Percentiles rank a stretch among this genome's conserved stretches.
Evolutionary conservation across 1,140 invertebrate genomes (phyloP).

Genomic region (Formica selysi): DNA sequence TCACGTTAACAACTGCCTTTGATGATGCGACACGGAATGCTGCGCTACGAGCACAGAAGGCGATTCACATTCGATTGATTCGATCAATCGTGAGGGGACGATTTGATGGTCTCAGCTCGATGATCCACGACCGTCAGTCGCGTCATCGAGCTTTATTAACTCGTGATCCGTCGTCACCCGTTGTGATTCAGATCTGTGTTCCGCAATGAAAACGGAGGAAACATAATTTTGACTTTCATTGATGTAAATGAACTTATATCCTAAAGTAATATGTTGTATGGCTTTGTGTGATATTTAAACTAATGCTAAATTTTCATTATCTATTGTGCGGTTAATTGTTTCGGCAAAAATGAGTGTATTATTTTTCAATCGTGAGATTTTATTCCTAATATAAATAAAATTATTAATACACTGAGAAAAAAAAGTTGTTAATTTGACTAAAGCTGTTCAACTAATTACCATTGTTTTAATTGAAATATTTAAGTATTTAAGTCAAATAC

Average conservation of each 20-base stretch:
- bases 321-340: background rate
- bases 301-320: background rate
- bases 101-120: conserved; percentile 58
- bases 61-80: conserved; percentile 52
- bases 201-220: conserved; percentile 16
- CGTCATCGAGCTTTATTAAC: conserved; percentile 53
- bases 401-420: background rate
- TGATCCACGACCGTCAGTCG: conserved; percentile 46
- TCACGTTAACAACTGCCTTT: conserved; percentile 66
- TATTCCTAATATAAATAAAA: background rate
- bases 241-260: background rate
- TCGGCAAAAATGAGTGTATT: background rate
- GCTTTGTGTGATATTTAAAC: background rate
- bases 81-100: conserved; percentile 12
- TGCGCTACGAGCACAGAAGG: conserved; percentile 19
- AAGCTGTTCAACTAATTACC: too few relatives aligned
- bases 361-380: background rate
- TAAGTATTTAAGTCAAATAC: too few relatives aligned
- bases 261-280: background rate
- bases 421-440: too few relatives aligned
- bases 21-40: conserved; percentile 62
- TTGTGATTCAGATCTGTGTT: conserved; percentile 21
- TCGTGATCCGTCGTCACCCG: background rate
- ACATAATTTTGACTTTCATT: conserved; percentile 22
- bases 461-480: too few relatives aligned